phyloP scores from a whole-genome alignment of 2,888 invertebrate genomes.

The Athalia circularis region DNA sequence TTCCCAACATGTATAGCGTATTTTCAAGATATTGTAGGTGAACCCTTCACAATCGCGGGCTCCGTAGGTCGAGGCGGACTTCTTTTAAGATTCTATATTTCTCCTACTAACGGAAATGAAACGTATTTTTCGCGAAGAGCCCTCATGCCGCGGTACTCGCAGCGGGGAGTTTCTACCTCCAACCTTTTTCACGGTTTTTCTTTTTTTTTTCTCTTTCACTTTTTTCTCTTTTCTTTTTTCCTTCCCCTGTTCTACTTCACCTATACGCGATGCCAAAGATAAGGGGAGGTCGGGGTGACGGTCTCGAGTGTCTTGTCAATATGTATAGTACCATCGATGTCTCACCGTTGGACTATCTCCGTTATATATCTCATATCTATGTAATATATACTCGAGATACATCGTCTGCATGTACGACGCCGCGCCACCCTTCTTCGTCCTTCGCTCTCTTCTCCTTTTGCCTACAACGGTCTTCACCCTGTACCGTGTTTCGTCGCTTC shows the following conservation, averaged over 20 bases:
- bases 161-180: constrained; percentile 16
- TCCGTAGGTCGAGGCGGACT: neutral
- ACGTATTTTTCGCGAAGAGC: constrained; percentile 38
- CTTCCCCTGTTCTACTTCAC: constrained; percentile 25
- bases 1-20: constrained; percentile 11
- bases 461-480: neutral
- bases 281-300: constrained; percentile 54
- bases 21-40: constrained; percentile 5
- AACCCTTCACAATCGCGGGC: neutral
- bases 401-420: constrained; percentile 11
- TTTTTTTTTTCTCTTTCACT: too few species aligned
- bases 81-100: constrained; percentile 32
- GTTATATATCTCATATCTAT: constrained; percentile 41
- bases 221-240: neutral
- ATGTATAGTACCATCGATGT: constrained; percentile 74
- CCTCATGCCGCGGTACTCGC: constrained; percentile 7
- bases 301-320: constrained; percentile 73
- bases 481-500: neutral
- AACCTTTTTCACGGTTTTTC: too few species aligned
- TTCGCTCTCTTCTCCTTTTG: constrained; percentile 7
- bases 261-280: constrained; percentile 36
- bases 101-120: constrained; percentile 40
- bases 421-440: neutral
- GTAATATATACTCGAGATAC: constrained; percentile 36
- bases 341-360: constrained; percentile 67